Percentiles rank a stretch among this genome's conserved stretches.
Evolutionary conservation across 64 coral and sea anemone genomes (phyloP).

Genomic region (Montipora cactus): DNA sequence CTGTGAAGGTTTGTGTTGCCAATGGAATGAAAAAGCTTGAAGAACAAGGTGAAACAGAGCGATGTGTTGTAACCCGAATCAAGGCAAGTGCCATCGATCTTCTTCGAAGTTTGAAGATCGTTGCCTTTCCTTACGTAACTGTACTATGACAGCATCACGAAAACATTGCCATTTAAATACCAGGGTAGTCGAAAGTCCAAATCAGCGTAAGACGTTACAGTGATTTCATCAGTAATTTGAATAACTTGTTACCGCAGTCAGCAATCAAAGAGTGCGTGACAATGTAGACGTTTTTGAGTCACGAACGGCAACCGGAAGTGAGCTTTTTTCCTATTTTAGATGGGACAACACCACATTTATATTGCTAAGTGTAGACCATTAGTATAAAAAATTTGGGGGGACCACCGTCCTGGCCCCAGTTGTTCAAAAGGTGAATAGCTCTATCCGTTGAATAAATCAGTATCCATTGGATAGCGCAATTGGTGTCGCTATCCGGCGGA

Average conservation of each 20-base stretch:
- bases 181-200: neutral
- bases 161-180: neutral
- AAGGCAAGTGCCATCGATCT: neutral
- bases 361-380: too few species aligned
- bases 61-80: neutral
- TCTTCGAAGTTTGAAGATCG: neutral
- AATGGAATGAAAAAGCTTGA: neutral
- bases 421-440: too few species aligned
- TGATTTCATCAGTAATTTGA: conserved; percentile 3
- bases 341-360: too few species aligned
- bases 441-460: too few species aligned
- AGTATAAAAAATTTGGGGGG: too few species aligned
- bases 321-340: too few species aligned
- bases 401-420: too few species aligned
- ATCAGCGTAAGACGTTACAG: neutral
- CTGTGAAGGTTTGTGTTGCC: neutral
- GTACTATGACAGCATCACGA: neutral
- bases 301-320: too few species aligned
- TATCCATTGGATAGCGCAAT: too few species aligned
- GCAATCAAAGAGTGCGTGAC: too few species aligned
- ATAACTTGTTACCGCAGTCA: neutral
- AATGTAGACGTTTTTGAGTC: too few species aligned
- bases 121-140: neutral
- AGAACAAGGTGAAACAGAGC: neutral
- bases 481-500: too few species aligned